Percentiles rank a stretch among this genome's conserved stretches.
phyloP scores from a whole-genome alignment of 2,113 vertebrate genomes.

The Numida meleagris region DNA sequence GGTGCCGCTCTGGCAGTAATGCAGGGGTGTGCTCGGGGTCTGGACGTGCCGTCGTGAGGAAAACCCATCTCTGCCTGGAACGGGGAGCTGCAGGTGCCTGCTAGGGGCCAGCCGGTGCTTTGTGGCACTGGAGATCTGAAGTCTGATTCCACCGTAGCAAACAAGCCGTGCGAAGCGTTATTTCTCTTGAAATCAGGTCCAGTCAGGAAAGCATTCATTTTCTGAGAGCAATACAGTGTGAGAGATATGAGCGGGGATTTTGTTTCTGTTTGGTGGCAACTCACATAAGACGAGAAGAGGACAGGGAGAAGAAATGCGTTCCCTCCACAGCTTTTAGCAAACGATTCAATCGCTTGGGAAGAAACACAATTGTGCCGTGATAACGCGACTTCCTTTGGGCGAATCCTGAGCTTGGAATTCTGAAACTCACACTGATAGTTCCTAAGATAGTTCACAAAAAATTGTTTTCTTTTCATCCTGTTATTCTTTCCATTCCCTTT shows the following conservation, averaged over 20 bases:
- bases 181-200: neutral
- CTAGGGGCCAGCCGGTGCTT: neutral
- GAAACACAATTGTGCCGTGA: neutral
- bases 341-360: neutral
- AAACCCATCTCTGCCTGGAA: neutral
- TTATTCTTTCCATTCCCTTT: neutral
- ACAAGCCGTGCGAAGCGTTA: neutral
- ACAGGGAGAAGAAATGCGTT: neutral
- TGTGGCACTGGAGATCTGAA: neutral
- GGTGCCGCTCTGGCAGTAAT: neutral
- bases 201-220: neutral
- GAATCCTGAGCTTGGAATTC: neutral
- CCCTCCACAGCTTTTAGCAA: neutral
- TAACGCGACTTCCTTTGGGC: accelerated
- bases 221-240: accelerated
- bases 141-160: neutral
- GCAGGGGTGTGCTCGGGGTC: neutral
- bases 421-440: neutral
- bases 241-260: neutral
- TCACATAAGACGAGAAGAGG: neutral
- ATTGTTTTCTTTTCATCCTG: neutral
- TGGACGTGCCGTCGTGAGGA: accelerated
- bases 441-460: neutral
- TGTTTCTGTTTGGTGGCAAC: neutral
- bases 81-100: neutral